Conservation (phyloP, 2,888 invertebrate species). For the Pegoplata infirma region DNA sequence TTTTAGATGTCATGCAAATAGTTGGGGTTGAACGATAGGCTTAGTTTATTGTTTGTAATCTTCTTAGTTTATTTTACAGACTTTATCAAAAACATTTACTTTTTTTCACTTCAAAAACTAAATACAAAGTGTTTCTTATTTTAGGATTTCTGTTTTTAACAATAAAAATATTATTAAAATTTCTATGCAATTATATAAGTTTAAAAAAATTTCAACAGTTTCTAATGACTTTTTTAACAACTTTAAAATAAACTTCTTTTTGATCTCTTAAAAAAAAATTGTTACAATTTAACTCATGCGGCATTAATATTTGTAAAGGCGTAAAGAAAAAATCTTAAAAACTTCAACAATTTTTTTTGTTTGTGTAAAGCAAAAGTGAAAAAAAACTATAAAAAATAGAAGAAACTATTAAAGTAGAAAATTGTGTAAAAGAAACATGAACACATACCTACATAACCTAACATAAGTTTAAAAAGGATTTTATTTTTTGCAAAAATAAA, state of each 20-base stretch:
- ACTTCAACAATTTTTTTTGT: not conserved
- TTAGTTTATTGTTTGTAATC: no score
- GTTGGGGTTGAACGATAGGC: no score
- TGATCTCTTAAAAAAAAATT: slow-evolving; percentile 15
- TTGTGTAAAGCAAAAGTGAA: not conserved
- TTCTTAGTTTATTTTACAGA: no score
- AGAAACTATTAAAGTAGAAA: slow-evolving; percentile 37
- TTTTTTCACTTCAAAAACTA: no score
- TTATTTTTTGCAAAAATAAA: not conserved
- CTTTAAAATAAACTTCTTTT: slow-evolving; percentile 19
- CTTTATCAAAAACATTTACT: no score
- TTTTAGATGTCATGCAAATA: no score
- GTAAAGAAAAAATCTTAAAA: slow-evolving; percentile 3
- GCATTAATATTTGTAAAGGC: not conserved
- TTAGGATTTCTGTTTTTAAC: no score
- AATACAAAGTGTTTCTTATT: no score
- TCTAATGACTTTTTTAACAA: not conserved
- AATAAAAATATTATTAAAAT: no score
- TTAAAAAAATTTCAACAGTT: not conserved
- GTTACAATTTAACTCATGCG: slow-evolving; percentile 6
- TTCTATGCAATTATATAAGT: not conserved
- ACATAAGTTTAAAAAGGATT: not conserved
- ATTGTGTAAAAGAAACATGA: slow-evolving; percentile 8
- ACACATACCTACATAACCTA: not conserved
- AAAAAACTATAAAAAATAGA: slow-evolving; percentile 14